Conservation (phyloP, 2,888 invertebrate genomes). For the Nipponacmea schrenckii region DNA sequence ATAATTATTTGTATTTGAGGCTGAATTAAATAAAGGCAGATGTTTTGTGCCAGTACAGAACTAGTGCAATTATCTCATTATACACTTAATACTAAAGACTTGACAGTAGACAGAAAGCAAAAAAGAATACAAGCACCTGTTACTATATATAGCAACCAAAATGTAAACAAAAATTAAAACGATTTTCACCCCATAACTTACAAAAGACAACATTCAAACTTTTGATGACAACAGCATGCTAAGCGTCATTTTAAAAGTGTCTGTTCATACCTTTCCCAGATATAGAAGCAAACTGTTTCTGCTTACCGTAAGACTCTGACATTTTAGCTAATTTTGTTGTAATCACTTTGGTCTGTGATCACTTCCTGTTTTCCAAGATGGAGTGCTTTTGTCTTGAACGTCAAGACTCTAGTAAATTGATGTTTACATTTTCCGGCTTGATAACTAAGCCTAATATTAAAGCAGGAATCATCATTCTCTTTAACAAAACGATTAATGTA, state of each 20-base stretch:
- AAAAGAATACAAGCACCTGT: no score
- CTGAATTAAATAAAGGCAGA: no score
- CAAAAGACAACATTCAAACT: neutral
- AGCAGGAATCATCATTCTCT: no score
- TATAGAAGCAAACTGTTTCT: neutral
- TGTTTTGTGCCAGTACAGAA: no score
- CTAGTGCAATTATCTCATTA: no score
- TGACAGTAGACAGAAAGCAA: no score
- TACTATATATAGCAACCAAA: no score
- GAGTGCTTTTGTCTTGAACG: neutral
- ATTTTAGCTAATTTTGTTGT: conserved; percentile 21
- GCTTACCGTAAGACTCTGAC: conserved; percentile 35
- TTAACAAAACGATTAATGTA: no score
- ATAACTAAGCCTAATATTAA: no score
- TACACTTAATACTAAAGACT: no score
- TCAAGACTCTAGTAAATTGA: neutral
- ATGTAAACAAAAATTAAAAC: neutral
- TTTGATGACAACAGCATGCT: neutral
- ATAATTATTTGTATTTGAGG: no score
- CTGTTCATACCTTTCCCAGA: conserved; percentile 5
- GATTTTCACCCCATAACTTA: neutral
- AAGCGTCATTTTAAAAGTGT: neutral
- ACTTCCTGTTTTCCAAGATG: conserved; percentile 23
- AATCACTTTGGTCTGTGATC: neutral
- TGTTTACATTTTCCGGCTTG: no score